Base-by-base conservation (phyloP, 2,888 invertebrate species). In the Liopterus haemorrhoidalis region DNA sequence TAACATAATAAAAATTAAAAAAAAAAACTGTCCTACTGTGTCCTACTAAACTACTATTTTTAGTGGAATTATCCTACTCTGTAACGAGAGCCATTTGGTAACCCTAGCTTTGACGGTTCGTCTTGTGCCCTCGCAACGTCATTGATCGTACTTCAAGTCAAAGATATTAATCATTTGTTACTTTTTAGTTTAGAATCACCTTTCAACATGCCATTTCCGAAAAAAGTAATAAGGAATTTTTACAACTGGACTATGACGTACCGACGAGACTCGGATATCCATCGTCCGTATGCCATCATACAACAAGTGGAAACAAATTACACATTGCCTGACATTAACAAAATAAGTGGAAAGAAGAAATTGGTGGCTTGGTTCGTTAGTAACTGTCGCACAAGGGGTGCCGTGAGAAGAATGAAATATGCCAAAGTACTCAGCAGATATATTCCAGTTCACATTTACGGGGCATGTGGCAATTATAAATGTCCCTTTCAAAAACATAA, bases 401-500 rank as follows among this genome's bases (percentile, higher is more conserved):
- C 60, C 4, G 73, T 73, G 44, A 56, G 61, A 11, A 65, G 78
- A 11, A 68, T 70, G 46, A 35, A 60, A 5, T 61, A 73, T 41
- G 69, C 67, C 5, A 45, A 60, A 41, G 74, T 71, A 48, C 61
- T 86, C 28, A 65, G 70, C 33, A 70, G 72, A 47, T 65, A 74
- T 58, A 72, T 84, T 11, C 53, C 66, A 2, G 72, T 82, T 9
- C 80, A 81, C 58, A 68, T 81, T 14, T 81, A 70, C 56, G 82
- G 82, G n/a, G 58, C 56, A 1, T 84, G 83, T 59, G 80, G 81
- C 1, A 51, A 56, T 0, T 53, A 62, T 2, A 62, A 54, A 55
- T 72, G 65, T 41, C n/a, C 54, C 55, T 72, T 64, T 37, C 52
- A 58, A 1, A 38, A 49, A 5, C 11, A 14, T 2, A n/a, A 12